Base-by-base conservation (phyloP, 1,140 invertebrate genomes). In the Drosophila ercepeae region DNA sequence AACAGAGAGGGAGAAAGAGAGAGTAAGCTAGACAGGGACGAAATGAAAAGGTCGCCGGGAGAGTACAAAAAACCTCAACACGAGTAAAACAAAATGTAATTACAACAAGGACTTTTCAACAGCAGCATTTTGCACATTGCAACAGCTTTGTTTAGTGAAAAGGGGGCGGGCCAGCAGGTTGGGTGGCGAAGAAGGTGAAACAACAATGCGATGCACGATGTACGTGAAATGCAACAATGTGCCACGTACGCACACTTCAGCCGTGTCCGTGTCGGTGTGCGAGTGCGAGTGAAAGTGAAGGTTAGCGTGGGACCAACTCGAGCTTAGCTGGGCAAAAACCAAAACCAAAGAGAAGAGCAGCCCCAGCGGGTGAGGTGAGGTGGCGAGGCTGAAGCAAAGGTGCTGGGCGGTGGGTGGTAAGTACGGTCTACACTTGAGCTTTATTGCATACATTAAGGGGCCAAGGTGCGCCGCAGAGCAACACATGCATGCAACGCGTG, bases 61-160 rank as follows among this genome's bases (percentile, higher is more conserved):
- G 59, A 65, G 51, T 60, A 82, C 77, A 89, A 82, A 84, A 84
- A 86, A 88, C 76, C 82, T 88, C 81, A 84, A 88, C 81, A 86
- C 82, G 82, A 88, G 81, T 86, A 88, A 81, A 81, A 88, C 81
- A 86, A 88, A 88, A 88, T 88, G 82, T 88, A 88, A 88, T 88
- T 88, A 88, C 82, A 88, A 82, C 83, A 89, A 88, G 77, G 78
- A 88, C 82, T 82, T 68, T 68, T 67, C 61, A 77, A 63, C 53
- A 73, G 50, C 55, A 61, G 46, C 74, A 75, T 69, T 75, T 73
- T 75, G 57, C 64, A 76, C 74, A 76, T 75, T 75, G 72, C 73
- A 75, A 75, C 72, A 75, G 72, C 72, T 76, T 76, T 76, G 51
- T 60, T 44, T 49, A 61, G 42, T 25, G 49, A 48, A 16, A 42